phyloP scores from a whole-genome alignment of 2,113 vertebrate genomes.

The Cyanocitta stelleri region DNA sequence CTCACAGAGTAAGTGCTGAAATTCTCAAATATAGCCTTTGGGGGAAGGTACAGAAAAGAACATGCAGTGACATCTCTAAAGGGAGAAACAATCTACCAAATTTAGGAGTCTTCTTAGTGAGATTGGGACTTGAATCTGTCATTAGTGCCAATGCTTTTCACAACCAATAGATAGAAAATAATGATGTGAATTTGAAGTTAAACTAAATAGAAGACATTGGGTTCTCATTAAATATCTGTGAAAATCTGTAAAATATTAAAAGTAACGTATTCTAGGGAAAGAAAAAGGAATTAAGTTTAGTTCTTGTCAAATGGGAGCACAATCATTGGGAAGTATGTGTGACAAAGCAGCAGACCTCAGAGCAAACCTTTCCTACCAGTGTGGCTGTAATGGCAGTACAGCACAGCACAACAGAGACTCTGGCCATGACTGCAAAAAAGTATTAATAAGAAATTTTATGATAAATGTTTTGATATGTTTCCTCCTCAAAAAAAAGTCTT shows the following conservation, averaged over 20 bases:
- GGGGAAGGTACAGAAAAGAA: background rate
- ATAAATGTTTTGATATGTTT: background rate
- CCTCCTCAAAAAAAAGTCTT: background rate
- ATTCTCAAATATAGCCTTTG: background rate
- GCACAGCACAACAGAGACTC: background rate
- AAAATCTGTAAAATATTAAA: background rate
- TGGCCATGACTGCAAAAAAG: background rate
- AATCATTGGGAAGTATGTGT: background rate
- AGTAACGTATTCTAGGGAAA: background rate
- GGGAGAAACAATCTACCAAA: background rate
- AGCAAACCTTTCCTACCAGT: background rate
- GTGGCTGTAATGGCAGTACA: background rate
- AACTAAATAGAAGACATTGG: background rate
- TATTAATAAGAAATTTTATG: background rate
- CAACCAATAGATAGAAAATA: background rate
- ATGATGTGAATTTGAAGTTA: background rate
- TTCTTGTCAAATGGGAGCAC: background rate
- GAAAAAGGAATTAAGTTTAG: background rate
- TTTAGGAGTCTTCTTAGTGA: background rate
- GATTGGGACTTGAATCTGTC: background rate
- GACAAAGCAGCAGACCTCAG: background rate
- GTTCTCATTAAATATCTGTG: background rate
- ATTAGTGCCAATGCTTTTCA: background rate
- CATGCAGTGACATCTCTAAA: background rate
- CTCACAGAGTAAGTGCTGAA: background rate